phyloP scores from a whole-genome alignment of 2,888 invertebrate genomes.

The Trilocha varians region DNA sequence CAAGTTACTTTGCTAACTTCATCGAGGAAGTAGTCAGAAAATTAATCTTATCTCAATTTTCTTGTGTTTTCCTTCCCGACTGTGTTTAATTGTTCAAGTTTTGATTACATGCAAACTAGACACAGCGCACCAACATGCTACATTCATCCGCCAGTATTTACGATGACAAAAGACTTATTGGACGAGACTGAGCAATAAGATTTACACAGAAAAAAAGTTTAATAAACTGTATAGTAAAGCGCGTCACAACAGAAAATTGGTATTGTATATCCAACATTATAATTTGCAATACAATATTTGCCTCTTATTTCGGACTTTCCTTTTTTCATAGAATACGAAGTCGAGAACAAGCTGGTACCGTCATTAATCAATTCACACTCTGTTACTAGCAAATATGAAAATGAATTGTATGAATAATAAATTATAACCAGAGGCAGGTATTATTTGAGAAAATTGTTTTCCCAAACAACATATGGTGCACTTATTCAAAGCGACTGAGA shows the following conservation, averaged over 20 bases:
- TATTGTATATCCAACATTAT: too few relatives aligned
- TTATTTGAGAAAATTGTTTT: conserved; percentile 28
- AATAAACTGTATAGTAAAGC: too few relatives aligned
- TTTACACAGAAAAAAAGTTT: too few relatives aligned
- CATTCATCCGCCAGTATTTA: conserved; percentile 33
- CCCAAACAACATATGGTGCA: conserved; percentile 13
- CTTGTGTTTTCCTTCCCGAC: conserved; percentile 51
- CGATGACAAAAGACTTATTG: conserved; percentile 33
- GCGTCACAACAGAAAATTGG: too few relatives aligned
- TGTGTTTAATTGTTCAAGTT: conserved; percentile 62
- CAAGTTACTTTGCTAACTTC: conserved; percentile 31
- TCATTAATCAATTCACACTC: conserved; percentile 40
- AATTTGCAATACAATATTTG: too few relatives aligned
- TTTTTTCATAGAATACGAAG: conserved; percentile 21
- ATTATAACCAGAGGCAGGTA: conserved; percentile 25
- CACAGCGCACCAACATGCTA: conserved; percentile 31
- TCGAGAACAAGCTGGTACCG: conserved; percentile 25
- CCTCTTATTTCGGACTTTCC: conserved; percentile 4
- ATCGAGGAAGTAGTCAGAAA: conserved; percentile 48
- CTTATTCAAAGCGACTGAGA: not conserved
- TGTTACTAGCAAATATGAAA: conserved; percentile 34
- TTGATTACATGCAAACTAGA: conserved; percentile 61
- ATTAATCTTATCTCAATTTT: conserved; percentile 66
- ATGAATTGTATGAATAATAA: conserved; percentile 40
- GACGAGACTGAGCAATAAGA: conserved; percentile 3